Percentiles rank a stretch among this genome's conserved stretches.
Conservation (phyloP, 2,888 invertebrate genomes). For the Listrodromus nycthemerus region DNA sequence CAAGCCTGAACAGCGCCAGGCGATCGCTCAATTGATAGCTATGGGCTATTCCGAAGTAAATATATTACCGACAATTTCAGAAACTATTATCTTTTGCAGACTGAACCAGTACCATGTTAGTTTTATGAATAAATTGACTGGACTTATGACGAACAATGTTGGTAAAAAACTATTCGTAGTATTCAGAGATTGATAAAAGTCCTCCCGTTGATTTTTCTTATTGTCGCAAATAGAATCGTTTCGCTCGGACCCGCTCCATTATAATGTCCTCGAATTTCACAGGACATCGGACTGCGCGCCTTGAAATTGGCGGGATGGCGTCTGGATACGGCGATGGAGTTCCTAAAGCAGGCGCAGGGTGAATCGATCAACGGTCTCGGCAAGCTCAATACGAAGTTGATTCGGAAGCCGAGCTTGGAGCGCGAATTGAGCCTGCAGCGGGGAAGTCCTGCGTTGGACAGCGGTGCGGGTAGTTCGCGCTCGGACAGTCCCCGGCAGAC, state of each 20-base stretch:
- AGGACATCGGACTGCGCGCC: conserved; percentile 90
- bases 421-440: conserved; percentile 91
- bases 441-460: conserved; percentile 94
- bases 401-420: conserved; percentile 95
- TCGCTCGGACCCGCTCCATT: background rate
- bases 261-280: conserved; percentile 51
- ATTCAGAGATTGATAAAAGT: background rate
- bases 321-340: conserved; percentile 89
- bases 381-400: conserved; percentile 88
- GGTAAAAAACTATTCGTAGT: background rate
- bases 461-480: conserved; percentile 94
- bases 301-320: conserved; percentile 90
- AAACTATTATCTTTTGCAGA: background rate
- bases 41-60: conserved; percentile 92
- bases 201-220: background rate
- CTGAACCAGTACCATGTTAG: too few species aligned
- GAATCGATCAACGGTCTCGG: conserved; percentile 87
- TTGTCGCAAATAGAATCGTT: background rate
- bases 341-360: conserved; percentile 88
- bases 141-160: background rate
- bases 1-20: conserved; percentile 88
- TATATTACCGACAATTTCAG: conserved; percentile 1
- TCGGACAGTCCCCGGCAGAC: conserved; percentile 94
- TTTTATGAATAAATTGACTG: too few species aligned
- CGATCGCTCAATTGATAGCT: conserved; percentile 88